Evolutionary conservation across 2,888 invertebrate genomes (phyloP).

Genomic region (Dermolepida albohirtum): DNA sequence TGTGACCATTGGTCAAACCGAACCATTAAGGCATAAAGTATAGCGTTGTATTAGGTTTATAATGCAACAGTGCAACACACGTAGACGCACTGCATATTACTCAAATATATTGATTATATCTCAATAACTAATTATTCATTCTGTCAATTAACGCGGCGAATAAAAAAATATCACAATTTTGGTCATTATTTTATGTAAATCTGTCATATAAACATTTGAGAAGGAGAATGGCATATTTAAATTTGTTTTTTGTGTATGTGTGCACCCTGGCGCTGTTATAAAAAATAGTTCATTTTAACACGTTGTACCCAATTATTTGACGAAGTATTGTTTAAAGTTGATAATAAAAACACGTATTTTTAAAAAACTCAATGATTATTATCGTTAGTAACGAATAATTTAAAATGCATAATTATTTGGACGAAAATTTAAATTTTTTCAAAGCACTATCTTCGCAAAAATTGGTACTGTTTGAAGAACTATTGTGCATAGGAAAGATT

Average conservation of each 20-base stretch:
- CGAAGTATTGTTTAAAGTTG: conserved; percentile 14
- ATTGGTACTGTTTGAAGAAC: too few species aligned
- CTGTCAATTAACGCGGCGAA: conserved; percentile 21
- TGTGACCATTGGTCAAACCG: too few species aligned
- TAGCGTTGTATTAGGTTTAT: too few species aligned
- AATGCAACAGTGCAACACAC: not conserved
- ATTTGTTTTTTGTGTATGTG: not conserved
- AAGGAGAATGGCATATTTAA: not conserved
- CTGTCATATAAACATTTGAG: conserved; percentile 5
- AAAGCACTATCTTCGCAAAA: too few species aligned
- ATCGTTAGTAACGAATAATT: conserved; percentile 12
- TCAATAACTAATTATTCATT: conserved; percentile 17
- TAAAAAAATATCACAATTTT: conserved; percentile 12
- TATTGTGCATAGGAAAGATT: too few species aligned
- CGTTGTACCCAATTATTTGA: conserved; percentile 6
- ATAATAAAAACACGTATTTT: conserved; percentile 4
- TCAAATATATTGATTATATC: conserved; percentile 3
- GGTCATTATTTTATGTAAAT: conserved; percentile 30
- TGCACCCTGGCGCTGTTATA: not conserved
- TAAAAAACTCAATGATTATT: conserved; percentile 1
- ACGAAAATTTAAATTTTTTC: too few species aligned
- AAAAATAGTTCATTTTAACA: not conserved
- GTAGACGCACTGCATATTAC: conserved; percentile 3
- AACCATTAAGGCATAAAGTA: too few species aligned
- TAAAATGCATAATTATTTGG: too few species aligned